Base-by-base conservation (phyloP, 1,140 invertebrate species). In the Cydia fagiglandana region DNA sequence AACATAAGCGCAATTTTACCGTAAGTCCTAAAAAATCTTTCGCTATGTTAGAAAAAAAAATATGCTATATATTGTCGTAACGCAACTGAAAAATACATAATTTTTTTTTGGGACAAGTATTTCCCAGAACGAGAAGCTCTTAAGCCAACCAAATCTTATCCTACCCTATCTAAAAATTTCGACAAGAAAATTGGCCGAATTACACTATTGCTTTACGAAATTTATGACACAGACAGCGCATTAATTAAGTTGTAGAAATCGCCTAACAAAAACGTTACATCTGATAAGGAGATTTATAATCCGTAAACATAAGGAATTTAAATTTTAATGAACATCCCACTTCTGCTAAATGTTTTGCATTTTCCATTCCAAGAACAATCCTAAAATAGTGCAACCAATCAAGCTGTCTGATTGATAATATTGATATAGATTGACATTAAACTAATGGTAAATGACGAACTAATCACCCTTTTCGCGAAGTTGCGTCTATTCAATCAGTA, bases 401-500 rank as follows among this genome's bases (percentile, higher is more conserved):
- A 70, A 24, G n/a, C 30, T 17, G 66, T 17, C 66, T 70, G 38
- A 70, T 70, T 70, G 66, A 20, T 20, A 70, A 38, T 70, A 91
- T 88, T 86, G 86, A 86, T 81, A 87, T 79, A 88, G 82, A 91
- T 88, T 91, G 88, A 91, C 88, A 91, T 91, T 91, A 86, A 77
- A 87, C 83, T 86, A 89, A 90, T 89, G 90, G 88, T 85, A 91
- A 90, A 91, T 92, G 90, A 91, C 90, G 83, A 92, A 92, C 90
- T 88, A 86, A 92, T 91, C 84, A 81, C 81, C 79, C 73, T 74
- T 79, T 87, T 80, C 83, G 73, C 70, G 85, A 88, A 84, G 85
- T 80, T 64, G 20, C 75, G 80, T 45, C 73, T 78, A 79, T 80
- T 78, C 80, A 83, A 83, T 87, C 76, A 74, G 56, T 75, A 73